Percentiles rank a stretch among this genome's conserved stretches.
Evolutionary conservation across 2,797 vertebrate genomes (phyloP).

Genomic region (Ptychadena robeensis): DNA sequence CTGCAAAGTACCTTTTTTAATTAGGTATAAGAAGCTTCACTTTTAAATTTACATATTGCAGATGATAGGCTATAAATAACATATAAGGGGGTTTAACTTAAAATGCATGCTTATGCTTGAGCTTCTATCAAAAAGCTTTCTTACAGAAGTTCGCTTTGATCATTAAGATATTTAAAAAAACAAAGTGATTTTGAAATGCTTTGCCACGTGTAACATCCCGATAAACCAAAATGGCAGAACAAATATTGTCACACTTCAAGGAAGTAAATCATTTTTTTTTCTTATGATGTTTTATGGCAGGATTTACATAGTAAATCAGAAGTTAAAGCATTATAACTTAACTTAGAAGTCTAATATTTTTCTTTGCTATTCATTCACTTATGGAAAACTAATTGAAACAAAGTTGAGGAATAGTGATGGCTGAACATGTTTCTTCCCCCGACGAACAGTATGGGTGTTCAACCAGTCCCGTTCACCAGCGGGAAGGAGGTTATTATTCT

Average conservation of each 20-base stretch:
- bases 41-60: slow-evolving; percentile 11
- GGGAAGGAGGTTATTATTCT: no score
- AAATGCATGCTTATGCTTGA: neutral
- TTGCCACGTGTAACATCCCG: neutral
- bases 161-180: neutral
- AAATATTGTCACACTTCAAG: neutral
- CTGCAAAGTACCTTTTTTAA: slow-evolving; percentile 12
- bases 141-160: slow-evolving; percentile 6
- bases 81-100: neutral
- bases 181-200: neutral
- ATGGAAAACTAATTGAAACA: no score
- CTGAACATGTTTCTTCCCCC: no score
- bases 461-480: no score
- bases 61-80: neutral
- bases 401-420: no score
- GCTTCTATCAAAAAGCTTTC: neutral
- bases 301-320: neutral
- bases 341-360: no score
- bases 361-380: no score
- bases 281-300: neutral
- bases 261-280: slow-evolving; percentile 7
- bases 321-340: no score
- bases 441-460: no score
- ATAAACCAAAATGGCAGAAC: slow-evolving; percentile 1
- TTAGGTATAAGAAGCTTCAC: neutral